These are phyloP conservation scores for Aselliscus stoliczkanus DNA, from an alignment of 2,797 vertebrate genomes.

Conservation along the genomic window DNA sequence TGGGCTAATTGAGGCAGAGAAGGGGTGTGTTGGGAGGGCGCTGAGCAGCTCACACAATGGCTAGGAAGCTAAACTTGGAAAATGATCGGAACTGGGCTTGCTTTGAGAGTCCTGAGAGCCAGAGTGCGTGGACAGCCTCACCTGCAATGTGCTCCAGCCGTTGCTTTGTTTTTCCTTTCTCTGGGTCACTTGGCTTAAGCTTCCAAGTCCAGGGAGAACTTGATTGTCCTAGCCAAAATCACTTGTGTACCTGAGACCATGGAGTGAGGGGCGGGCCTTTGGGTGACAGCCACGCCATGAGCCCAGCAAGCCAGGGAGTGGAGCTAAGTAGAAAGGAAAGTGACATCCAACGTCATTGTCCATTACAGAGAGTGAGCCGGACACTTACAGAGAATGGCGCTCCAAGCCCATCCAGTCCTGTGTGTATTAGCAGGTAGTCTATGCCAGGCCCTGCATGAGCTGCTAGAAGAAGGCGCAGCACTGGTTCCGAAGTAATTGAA, in stretches of 20 bases:
- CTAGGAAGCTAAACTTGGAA: neutral
- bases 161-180: neutral
- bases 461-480: neutral
- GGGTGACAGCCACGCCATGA: neutral
- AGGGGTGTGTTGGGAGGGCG: neutral
- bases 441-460: neutral
- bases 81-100: neutral
- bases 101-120: neutral
- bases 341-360: fast-evolving
- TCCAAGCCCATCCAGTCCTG: neutral
- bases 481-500: neutral
- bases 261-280: neutral
- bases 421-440: fast-evolving
- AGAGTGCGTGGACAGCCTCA: too few species aligned
- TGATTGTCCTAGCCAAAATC: neutral
- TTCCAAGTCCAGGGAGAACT: neutral
- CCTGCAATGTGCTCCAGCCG: fast-evolving
- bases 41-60: neutral
- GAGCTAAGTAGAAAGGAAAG: neutral
- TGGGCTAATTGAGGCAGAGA: neutral
- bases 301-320: neutral
- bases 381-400: fast-evolving
- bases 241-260: fast-evolving
- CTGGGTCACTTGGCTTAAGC: neutral
- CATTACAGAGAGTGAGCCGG: fast-evolving